phyloP scores from a whole-genome alignment of 2,113 vertebrate species.

The Gambusia holbrooki region DNA sequence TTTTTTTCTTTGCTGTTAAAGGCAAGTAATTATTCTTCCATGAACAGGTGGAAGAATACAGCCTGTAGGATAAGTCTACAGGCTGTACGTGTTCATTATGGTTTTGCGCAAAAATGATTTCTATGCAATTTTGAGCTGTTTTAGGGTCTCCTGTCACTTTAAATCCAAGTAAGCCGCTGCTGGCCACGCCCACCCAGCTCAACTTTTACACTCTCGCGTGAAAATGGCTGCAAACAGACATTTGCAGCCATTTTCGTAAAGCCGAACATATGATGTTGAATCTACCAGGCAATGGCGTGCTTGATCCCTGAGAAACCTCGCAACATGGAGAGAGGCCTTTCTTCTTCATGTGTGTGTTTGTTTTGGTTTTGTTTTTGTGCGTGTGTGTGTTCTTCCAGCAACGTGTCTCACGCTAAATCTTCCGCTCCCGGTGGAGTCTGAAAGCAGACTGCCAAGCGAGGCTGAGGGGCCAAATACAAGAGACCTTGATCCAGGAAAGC shows the following conservation, averaged over 20 bases:
- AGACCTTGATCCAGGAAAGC: conserved; percentile 40
- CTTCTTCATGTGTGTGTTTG: conserved; percentile 9
- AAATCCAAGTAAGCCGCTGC: no score
- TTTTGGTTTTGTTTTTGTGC: not conserved
- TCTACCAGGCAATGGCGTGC: conserved; percentile 1
- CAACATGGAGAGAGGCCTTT: not conserved
- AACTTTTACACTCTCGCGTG: no score
- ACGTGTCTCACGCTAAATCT: conserved; percentile 12
- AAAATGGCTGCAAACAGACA: no score
- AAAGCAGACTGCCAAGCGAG: conserved; percentile 18
- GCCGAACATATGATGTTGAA: conserved; percentile 14
- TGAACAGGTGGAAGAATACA: no score
- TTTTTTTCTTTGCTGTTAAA: no score
- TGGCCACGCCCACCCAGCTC: no score
- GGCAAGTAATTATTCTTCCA: no score
- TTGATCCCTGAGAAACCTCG: conserved; percentile 10
- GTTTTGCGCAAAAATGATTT: no score
- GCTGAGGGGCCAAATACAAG: conserved; percentile 23
- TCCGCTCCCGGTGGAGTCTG: conserved; percentile 5
- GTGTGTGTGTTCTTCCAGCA: conserved; percentile 1
- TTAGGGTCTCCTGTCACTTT: no score
- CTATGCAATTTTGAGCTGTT: no score
- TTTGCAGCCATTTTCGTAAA: not conserved
- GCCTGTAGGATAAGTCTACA: no score
- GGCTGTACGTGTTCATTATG: no score